Evolutionary conservation across 2,113 vertebrate species (phyloP).

Genomic region (Ifrita kowaldi): DNA sequence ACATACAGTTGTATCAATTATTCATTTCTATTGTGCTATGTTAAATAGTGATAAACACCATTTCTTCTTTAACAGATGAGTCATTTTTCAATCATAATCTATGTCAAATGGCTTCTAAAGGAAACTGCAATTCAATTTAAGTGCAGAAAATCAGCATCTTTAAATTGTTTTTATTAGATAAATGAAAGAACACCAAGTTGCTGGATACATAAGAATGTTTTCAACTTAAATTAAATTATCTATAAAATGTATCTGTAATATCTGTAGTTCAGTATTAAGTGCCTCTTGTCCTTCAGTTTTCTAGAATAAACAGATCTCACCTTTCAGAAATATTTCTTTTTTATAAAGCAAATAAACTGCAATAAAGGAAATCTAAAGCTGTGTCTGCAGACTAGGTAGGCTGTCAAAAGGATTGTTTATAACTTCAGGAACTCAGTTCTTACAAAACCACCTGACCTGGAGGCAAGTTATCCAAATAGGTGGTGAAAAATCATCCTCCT

Average conservation of each 20-base stretch:
- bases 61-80: not conserved
- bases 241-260: not conserved
- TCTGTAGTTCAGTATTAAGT: not conserved
- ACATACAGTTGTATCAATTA: not conserved
- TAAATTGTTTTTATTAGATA: not conserved
- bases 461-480: not conserved
- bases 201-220: not conserved
- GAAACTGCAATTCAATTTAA: not conserved
- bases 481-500: not conserved
- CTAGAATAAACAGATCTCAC: not conserved
- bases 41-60: not conserved
- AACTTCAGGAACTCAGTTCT: not conserved
- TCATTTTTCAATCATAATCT: not conserved
- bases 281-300: not conserved
- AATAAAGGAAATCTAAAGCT: not conserved
- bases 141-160: not conserved
- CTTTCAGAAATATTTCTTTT: not conserved
- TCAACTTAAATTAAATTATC: not conserved
- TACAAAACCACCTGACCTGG: not conserved
- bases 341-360: not conserved
- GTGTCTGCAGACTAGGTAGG: not conserved
- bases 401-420: not conserved
- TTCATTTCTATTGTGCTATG: not conserved
- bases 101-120: not conserved
- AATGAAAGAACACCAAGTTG: not conserved